Percentiles rank a stretch among this genome's conserved stretches.
Conservation (phyloP, 1,140 invertebrate genomes). For the Monochamus saltuarius region DNA sequence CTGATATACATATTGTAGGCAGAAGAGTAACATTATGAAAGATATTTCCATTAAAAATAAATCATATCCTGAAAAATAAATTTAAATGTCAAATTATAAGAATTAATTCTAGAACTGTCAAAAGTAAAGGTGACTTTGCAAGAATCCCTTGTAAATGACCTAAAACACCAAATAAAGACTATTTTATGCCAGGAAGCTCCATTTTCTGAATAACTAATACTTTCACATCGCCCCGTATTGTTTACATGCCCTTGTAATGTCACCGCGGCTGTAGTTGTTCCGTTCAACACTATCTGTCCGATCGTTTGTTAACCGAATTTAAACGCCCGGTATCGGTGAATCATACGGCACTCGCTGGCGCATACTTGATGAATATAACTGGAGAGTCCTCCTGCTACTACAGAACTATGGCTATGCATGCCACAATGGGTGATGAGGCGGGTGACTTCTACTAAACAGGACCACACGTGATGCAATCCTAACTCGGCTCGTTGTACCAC, state of each 20-base stretch:
- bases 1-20: too few relatives aligned
- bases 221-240: conserved; percentile 6
- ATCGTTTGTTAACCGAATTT: conserved; percentile 4
- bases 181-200: conserved; percentile 9
- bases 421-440: conserved; percentile 22
- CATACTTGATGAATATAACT: conserved; percentile 4
- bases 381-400: conserved; percentile 4
- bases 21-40: too few relatives aligned
- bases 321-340: conserved; percentile 16
- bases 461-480: conserved; percentile 4
- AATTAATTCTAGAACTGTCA: too few relatives aligned
- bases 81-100: too few relatives aligned
- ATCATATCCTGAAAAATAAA: too few relatives aligned
- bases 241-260: conserved; percentile 9
- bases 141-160: too few relatives aligned
- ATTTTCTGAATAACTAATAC: conserved; percentile 9
- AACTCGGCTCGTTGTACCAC: background rate
- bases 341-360: background rate
- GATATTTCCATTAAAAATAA: too few relatives aligned
- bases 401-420: conserved; percentile 21
- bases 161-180: too few relatives aligned
- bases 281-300: background rate
- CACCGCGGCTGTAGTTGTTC: conserved; percentile 7
- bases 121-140: too few relatives aligned
- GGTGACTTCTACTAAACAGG: conserved; percentile 22